Percentiles rank a stretch among this genome's conserved stretches.
Conservation (phyloP, 2,113 vertebrate genomes). For the Montifringilla adamsi region DNA sequence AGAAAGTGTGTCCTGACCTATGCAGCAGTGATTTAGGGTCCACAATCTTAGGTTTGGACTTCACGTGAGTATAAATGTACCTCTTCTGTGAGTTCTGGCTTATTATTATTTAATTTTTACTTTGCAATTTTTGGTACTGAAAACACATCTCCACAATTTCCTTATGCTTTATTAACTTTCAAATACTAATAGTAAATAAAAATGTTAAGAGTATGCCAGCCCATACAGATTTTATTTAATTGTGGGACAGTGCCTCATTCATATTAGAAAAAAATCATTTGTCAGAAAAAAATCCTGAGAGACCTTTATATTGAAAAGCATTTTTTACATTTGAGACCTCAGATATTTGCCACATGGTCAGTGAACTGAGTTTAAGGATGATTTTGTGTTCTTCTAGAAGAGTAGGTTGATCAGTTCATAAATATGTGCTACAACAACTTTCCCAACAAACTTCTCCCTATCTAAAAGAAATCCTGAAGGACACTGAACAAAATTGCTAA, state of each 20-base stretch:
- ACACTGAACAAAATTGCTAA: neutral
- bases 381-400: conserved; percentile 2
- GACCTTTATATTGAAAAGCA: neutral
- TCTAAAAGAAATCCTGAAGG: neutral
- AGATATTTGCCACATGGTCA: neutral
- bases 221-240: neutral
- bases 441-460: neutral
- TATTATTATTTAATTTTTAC: neutral
- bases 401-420: neutral
- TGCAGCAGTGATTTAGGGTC: neutral
- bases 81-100: neutral
- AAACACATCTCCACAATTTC: neutral
- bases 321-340: neutral
- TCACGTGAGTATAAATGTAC: accelerated
- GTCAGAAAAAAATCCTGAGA: neutral
- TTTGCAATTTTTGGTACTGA: neutral
- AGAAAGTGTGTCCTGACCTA: neutral
- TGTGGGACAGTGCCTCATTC: neutral
- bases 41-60: neutral
- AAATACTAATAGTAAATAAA: neutral
- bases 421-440: conserved; percentile 27
- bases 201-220: neutral
- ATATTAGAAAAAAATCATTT: neutral
- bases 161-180: neutral
- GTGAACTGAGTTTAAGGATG: neutral